Evolutionary conservation across 2,888 invertebrate species (phyloP), one percentile per base, ranked within the genome.

Genomic region (Zelleria hepariella): DNA sequence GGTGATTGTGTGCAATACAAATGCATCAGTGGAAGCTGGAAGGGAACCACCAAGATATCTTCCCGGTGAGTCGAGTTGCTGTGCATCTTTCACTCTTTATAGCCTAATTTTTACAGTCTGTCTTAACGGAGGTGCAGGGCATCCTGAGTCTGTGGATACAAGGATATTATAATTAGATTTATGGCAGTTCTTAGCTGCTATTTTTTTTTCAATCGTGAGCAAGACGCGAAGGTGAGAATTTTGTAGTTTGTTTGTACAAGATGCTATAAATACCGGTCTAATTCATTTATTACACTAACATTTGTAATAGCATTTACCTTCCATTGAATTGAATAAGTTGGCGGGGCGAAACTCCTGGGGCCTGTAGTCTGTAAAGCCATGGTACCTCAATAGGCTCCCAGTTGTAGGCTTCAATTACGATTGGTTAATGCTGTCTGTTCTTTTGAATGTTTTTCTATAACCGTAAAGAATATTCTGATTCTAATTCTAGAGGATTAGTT

Each of bases 41-140:
- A 73, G 71, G 73, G 77, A 79, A 81, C 83, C 78, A 82, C 79
- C 86, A 83, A 86, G 80, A 85, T 79, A 80, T 69, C 76, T 75
- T 77, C 80, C 74, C 80, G 79, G 87, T 87, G 76, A 86, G 87
- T 84, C 32, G 15, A 42, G 32, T 42, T 10, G 32, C 15, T 10
- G 15, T 42, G 32, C 32, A 42, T 42, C 15, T 42, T 42, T 42
- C 15, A 42, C 32, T 42, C 32, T 58, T 58, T 48, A 42, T 49
- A 49, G 49, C 18, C 49, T 20, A 49, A 49, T 49, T 49, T n/a
- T 49, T 21, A 49, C 49, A 18, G 18, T 49, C 49, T 49, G 21
- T n/a, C 20, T 18, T 21, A 42, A 15, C 32, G 32, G 32, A 42
- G 10, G 32, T 42, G 32, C 15, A 15, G 32, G 32, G 32, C 15